These are phyloP conservation scores for Caenorhabditis parvicauda DNA, from an alignment of 2,888 invertebrate species.

Conservation along the genomic window DNA sequence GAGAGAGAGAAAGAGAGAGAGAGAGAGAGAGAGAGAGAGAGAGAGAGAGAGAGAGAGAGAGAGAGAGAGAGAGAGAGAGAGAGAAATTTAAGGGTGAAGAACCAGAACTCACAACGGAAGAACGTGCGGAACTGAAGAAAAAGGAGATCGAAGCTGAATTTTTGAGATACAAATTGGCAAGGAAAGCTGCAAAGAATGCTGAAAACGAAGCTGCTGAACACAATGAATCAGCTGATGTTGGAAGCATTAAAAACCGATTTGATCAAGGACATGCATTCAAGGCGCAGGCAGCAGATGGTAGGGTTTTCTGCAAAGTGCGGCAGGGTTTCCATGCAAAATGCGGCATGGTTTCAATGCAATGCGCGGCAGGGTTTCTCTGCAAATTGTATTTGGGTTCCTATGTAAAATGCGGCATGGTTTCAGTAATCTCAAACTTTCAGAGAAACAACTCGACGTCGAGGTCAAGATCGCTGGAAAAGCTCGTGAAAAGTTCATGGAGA, in stretches of 20 bases:
- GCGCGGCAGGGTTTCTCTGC: too few relatives aligned
- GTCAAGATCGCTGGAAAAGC: conserved; percentile 74
- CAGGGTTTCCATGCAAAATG: too few relatives aligned
- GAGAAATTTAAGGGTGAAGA: conserved; percentile 30
- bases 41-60: conserved; percentile 1
- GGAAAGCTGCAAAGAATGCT: conserved; percentile 45
- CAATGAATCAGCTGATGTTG: conserved; percentile 33
- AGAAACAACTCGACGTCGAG: conserved; percentile 50
- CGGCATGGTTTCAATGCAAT: too few relatives aligned
- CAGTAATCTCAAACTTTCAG: too few relatives aligned
- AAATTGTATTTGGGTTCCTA: background rate
- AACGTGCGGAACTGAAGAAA: conserved; percentile 57
- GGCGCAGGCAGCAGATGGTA: conserved; percentile 10
- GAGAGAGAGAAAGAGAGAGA: background rate
- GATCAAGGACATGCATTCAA: conserved; percentile 41
- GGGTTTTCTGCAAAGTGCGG: too few relatives aligned
- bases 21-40: background rate
- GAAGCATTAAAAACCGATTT: conserved; percentile 47
- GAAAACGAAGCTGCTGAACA: conserved; percentile 16
- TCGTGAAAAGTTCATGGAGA: conserved; percentile 82
- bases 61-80: conserved; percentile 2
- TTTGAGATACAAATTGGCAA: conserved; percentile 56
- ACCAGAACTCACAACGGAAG: conserved; percentile 56
- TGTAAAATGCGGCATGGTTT: too few relatives aligned
- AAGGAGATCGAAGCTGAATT: conserved; percentile 61